These are phyloP conservation scores for Gorsachius goisagi DNA, from an alignment of 2,113 vertebrate genomes.

Conservation along the genomic window DNA sequence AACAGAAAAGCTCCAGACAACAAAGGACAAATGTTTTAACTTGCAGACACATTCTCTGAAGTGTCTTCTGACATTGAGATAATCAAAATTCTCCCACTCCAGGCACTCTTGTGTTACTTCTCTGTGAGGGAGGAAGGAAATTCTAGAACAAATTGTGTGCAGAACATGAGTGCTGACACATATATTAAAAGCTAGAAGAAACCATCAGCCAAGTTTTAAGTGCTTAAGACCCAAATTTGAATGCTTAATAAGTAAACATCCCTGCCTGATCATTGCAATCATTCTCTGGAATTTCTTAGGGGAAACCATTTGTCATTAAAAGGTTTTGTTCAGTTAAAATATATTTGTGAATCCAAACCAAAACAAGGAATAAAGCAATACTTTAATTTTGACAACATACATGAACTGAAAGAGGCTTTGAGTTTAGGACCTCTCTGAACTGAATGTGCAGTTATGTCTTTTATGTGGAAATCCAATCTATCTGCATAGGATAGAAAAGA, in stretches of 20 bases:
- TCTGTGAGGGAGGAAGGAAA: not conserved
- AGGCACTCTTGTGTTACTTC: not conserved
- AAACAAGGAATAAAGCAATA: not conserved
- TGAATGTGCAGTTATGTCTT: not conserved
- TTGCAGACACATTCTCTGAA: not conserved
- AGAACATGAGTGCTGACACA: not conserved
- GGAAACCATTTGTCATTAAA: not conserved
- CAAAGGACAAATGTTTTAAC: not conserved
- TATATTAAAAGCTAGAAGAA: not conserved
- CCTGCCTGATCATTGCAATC: not conserved
- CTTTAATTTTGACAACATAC: not conserved
- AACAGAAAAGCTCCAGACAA: not conserved
- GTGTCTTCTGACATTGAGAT: not conserved
- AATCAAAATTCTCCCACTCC: not conserved
- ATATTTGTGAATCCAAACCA: not conserved
- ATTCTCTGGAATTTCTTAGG: not conserved
- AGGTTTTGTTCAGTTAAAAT: not conserved
- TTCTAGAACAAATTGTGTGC: not conserved
- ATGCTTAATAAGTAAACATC: not conserved
- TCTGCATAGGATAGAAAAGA: not conserved
- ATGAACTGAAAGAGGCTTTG: not conserved
- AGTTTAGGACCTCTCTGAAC: not conserved
- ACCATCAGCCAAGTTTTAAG: not conserved
- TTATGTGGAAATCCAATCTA: not conserved
- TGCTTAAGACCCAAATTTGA: not conserved